A percentile compares a stretch with the other conserved stretches of the same genome.
These are phyloP conservation scores for Chirona hameri DNA, from an alignment of 2,888 invertebrate species.

Conservation along the genomic window DNA sequence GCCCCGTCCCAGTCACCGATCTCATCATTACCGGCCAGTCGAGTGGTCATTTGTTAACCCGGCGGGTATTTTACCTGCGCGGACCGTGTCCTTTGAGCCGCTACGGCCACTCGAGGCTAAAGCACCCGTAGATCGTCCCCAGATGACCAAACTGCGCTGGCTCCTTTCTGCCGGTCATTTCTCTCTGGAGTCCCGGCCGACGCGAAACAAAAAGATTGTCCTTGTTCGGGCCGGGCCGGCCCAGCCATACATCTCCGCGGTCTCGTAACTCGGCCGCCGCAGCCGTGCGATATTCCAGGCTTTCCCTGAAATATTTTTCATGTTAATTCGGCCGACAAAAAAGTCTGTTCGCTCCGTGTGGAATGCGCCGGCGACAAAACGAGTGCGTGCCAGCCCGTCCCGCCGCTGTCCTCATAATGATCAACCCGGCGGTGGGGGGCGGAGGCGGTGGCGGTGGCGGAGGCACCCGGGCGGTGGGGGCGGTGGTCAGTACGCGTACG, in stretches of 20 bases:
- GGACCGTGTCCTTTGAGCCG: slow-evolving; percentile 12
- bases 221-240: not conserved
- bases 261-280: not conserved
- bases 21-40: slow-evolving; percentile 4
- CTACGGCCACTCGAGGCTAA: not conserved
- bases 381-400: not conserved
- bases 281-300: not conserved
- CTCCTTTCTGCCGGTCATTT: slow-evolving; percentile 10
- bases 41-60: slow-evolving; percentile 8
- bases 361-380: not conserved
- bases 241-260: not conserved
- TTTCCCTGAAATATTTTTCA: slow-evolving; percentile 9
- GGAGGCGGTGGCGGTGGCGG: not conserved
- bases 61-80: not conserved
- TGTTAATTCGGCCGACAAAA: slow-evolving; percentile 25
- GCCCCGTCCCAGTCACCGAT: not conserved
- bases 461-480: too few relatives aligned
- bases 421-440: not conserved
- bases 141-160: not conserved
- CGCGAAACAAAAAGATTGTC: slow-evolving; percentile 28
- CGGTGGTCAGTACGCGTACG: too few relatives aligned
- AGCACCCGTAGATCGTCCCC: not conserved
- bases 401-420: not conserved
- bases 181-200: not conserved
- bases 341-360: not conserved